Base-by-base conservation (phyloP, 2,888 invertebrate species). In the Onthophagus sagittarius region DNA sequence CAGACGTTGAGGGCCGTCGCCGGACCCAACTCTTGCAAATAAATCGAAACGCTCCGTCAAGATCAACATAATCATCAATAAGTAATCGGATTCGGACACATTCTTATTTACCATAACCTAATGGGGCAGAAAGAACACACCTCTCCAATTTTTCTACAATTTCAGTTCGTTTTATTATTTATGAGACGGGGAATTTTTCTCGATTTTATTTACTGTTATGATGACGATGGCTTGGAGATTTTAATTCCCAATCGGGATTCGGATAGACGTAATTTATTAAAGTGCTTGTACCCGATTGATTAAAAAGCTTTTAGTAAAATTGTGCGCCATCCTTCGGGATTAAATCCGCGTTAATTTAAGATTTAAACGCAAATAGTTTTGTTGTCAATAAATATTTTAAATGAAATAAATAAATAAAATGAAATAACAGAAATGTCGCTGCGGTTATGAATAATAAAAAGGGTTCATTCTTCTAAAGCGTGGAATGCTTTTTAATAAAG, bases 51-150 rank as follows among this genome's bases (percentile, higher is more conserved):
- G 32, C 5, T 67, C 32, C 32, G 67, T 67, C 67, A 67, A 32
- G 67, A 67, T 67, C 67, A 67, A 23, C 67, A 32, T 67, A 67
- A 67, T 67, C 67, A 67, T 67, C 67, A 67, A 67, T 67, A 67
- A 67, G 67, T 67, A 67, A 67, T 67, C 67, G 32, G 23, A 53
- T 53, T 53, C 39, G 67, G n/a, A 32, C n/a, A 67, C 32, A 32
- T 23, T 14, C 15, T 23, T 14, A 23, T 67, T 67, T 23, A n/a
- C 31, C 67, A 23, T 23, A 23, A 23, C 23, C 67, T 67, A 67
- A 67, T 31, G 67, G 67, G 67, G 15, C 67, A 23, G 23, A 23
- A 23, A 67, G 39, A 53, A 53, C 39, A 53, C 39, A 53, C 39
- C 39, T 53, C 11, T 1, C 39, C 7, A 53, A 53, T 11, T 53